Percentiles rank a stretch among this genome's conserved stretches.
Conservation (phyloP, 2,888 invertebrate species). For the Cynaeus angustus region DNA sequence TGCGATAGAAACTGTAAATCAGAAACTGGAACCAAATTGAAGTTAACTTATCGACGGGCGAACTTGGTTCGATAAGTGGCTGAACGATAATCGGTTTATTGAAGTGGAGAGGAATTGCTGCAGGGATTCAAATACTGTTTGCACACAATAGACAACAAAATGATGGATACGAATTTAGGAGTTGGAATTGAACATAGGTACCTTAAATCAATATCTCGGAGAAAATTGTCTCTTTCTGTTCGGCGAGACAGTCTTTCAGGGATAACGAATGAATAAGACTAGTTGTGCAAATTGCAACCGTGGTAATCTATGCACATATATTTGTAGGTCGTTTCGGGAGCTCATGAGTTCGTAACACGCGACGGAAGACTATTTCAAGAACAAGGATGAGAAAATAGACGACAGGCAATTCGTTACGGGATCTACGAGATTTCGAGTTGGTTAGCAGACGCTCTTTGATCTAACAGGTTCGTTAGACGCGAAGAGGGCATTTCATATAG, state of each 20-base stretch:
- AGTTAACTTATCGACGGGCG: constrained; percentile 45
- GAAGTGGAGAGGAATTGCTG: constrained; percentile 40
- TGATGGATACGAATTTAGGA: background rate
- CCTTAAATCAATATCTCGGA: no score
- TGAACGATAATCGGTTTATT: constrained; percentile 50
- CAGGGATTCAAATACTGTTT: constrained; percentile 31
- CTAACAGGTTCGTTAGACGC: constrained; percentile 35
- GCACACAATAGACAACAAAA: constrained; percentile 27
- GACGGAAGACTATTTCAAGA: constrained; percentile 39
- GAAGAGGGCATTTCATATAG: no score
- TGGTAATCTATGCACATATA: constrained; percentile 51
- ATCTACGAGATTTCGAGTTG: constrained; percentile 48
- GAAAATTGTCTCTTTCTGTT: no score
- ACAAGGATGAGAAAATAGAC: constrained; percentile 46
- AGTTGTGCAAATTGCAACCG: constrained; percentile 46
- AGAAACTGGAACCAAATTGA: constrained; percentile 43
- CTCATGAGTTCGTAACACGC: constrained; percentile 44
- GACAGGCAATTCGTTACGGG: constrained; percentile 50
- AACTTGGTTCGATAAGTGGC: constrained; percentile 47
- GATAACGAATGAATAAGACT: constrained; percentile 45
- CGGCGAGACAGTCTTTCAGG: constrained; percentile 4
- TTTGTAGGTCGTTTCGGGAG: constrained; percentile 43
- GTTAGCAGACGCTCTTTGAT: constrained; percentile 17
- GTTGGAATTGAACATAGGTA: no score
- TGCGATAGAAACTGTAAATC: constrained; percentile 42